Base-by-base conservation (phyloP, 2,797 vertebrate genomes). In the Sebastes matsubarae region DNA sequence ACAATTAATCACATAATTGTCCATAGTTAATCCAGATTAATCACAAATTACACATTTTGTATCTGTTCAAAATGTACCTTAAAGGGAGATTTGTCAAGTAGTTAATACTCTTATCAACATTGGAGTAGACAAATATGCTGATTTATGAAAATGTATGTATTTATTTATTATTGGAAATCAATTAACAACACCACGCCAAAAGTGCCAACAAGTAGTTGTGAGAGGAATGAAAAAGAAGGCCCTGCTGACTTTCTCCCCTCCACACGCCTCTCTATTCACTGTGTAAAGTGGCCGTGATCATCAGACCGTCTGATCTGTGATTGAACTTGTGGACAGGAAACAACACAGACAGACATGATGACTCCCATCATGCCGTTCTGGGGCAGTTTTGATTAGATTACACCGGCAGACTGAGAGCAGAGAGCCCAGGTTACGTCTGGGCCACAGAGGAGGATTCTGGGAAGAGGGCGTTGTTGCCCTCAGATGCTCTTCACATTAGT, bases 251-350 rank as follows among this genome's bases (percentile, higher is more conserved):
- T n/a, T 52, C 50, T 52, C 50, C 8, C 20, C 50, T 52, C 50
- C 50, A 52, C 20, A 52, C 18, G 20, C 8, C 18, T 52, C 18
- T 20, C 13, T 61, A 20, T 4, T 55, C 52, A 14, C 72, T 13
- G 29, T 4, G 13, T 14, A 3, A 34, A 66, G 54, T 22, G 57
- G n/a, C 32, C 1, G 1, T 46, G 67, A 8, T 16, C 25, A 22
- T 59, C 4, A 1, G 72, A 65, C 20, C 16, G 36, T 34, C 64
- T 36, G 46, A 68, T 60, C 20, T 24, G 16, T 36, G 42, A 46
- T 34, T 77, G 66, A 68, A 52, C 14, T 12, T 12, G 34, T 67
- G 20, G 14, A 83, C 71, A 85, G 85, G 83, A 85, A 84, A 76
- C 66, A 2, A 8, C 29, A 13, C 75, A 87, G 82, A 87, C 87